Evolutionary conservation across 2,888 invertebrate species (phyloP), one percentile per base, ranked within the genome.

Genomic region (Listrodromus nycthemerus): DNA sequence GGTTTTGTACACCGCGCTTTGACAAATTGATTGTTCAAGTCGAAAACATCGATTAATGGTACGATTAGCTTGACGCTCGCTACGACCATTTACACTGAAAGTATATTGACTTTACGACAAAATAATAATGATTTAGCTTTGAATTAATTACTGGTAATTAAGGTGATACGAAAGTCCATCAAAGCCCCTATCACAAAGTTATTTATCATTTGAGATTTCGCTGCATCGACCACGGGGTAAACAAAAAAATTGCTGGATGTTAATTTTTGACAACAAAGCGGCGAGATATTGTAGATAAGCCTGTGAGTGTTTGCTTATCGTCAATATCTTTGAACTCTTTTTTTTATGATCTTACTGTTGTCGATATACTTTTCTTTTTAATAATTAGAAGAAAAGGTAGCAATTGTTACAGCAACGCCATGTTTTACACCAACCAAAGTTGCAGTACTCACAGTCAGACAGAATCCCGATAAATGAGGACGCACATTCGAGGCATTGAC

Each of bases 71-170:
- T 41, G 45, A 37, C 37, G 13, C 33, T 65, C 79, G 66, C 65
- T 21, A 27, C 52, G 58, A 52, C 41, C 13, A 13, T 19, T 48
- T 65, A 50, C 41, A 65, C 13, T 48, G 79, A 75, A 75, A 79
- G 74, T 82, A 55, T 37, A 66, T 66, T 27, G 58, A 58, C 27
- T 16, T 30, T 27, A 58, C n/a, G 10, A 16, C 27, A 30, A 58
- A 24, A n/a, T 30, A 16, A 16, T 24, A 1, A 27, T 58, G 24
- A 13, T 24, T 73, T 74, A 69, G 58, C 6, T 45, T 70, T 45
- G 2, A 13, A 66, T 45, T 41, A 69, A 33, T 50, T 21, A 52
- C 61, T 69, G 27, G 19, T 73, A 30, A 30, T 58, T 27, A 27
- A 27, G 58, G 58, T 24, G 58, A 58, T 27, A 16, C 16, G 24